Conservation (phyloP, 2,113 vertebrate genomes). For the Rhinichthys klamathensis region DNA sequence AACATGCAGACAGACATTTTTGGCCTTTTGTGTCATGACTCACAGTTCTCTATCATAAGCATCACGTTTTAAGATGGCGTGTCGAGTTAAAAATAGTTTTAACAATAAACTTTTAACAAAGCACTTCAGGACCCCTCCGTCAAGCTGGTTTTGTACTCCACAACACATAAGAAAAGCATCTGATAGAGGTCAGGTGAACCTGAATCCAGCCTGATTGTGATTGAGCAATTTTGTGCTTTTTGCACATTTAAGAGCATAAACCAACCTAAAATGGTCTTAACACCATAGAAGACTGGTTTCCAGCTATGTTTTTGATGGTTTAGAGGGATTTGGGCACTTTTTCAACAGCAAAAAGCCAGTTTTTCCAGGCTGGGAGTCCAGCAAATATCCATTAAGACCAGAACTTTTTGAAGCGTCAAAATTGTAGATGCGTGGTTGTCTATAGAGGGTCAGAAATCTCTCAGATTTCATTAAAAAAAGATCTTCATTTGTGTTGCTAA, state of each 20-base stretch:
- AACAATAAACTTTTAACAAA: background rate
- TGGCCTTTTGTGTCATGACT: constrained; percentile 1
- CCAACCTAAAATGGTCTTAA: background rate
- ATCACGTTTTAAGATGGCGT: background rate
- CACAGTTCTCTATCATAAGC: background rate
- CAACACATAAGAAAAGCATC: background rate
- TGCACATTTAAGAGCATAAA: background rate
- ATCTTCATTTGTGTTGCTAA: too few species aligned
- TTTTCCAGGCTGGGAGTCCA: background rate
- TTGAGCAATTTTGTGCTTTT: background rate
- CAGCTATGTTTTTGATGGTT: background rate
- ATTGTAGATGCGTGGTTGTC: too few species aligned
- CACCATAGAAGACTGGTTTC: background rate
- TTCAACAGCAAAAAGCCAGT: background rate
- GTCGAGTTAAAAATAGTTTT: background rate
- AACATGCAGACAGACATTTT: background rate
- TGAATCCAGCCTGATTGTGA: background rate
- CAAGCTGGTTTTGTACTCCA: background rate
- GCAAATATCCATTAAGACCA: background rate
- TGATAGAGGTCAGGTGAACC: background rate
- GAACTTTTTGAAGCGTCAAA: too few species aligned
- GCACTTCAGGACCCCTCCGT: background rate
- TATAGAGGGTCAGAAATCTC: too few species aligned
- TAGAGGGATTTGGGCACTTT: background rate
- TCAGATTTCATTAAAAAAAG: too few species aligned